These are phyloP conservation scores for Spinibarbus caldwelli DNA, from an alignment of 2,797 vertebrate species.

Conservation along the genomic window DNA sequence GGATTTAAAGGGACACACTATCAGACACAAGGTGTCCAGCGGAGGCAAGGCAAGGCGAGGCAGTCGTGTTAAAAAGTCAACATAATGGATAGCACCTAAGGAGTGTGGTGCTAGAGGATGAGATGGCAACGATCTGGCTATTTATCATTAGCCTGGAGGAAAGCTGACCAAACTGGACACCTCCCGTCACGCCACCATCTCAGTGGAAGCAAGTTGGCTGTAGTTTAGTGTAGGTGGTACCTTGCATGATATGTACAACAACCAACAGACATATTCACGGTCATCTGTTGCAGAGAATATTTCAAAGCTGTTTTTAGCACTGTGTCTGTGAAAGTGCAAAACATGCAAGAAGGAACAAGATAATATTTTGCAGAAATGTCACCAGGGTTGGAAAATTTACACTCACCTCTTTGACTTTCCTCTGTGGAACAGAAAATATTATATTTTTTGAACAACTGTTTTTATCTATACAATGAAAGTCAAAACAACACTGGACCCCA, in stretches of 20 bases:
- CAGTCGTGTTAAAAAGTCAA: conserved; percentile 67
- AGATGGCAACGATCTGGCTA: conserved; percentile 65
- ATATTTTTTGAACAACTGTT: not conserved
- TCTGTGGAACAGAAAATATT: not conserved
- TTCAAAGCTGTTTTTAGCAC: not conserved
- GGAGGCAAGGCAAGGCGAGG: conserved; percentile 53
- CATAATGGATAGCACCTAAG: conserved; percentile 70
- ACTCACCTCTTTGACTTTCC: not conserved
- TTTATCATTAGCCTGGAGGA: conserved; percentile 70
- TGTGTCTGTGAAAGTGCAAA: not conserved
- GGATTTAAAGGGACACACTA: conserved; percentile 72
- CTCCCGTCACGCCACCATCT: conserved; percentile 42
- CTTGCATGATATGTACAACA: not conserved
- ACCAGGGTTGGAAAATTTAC: not conserved
- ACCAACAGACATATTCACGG: too few relatives aligned
- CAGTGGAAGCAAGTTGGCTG: conserved; percentile 5
- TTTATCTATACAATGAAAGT: not conserved
- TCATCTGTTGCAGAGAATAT: not conserved
- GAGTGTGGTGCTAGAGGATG: conserved; percentile 66
- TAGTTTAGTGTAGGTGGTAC: not conserved
- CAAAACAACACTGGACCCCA: not conserved
- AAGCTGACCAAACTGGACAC: conserved; percentile 34
- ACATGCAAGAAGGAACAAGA: not conserved
- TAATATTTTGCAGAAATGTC: not conserved
- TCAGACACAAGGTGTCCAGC: conserved; percentile 61